Conservation (phyloP, 2,797 vertebrate genomes). For the Caiman crocodilus region DNA sequence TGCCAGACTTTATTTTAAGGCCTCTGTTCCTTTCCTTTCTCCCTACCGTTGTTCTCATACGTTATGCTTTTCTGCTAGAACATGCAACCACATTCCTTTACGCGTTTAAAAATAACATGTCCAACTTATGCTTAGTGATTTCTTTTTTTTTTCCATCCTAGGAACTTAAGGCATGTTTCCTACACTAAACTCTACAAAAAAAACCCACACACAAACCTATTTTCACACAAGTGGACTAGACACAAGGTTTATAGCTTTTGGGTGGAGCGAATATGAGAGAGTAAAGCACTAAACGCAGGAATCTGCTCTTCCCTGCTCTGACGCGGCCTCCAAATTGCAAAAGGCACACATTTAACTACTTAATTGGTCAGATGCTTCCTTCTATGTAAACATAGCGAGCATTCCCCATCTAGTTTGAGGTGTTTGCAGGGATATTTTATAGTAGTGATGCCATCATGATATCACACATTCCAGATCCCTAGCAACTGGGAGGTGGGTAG, state of each 20-base stretch:
- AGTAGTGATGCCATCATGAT: not conserved
- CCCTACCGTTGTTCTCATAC: not conserved
- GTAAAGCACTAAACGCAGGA: not conserved
- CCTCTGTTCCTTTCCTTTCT: not conserved
- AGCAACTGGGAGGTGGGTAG: not conserved
- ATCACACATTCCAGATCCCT: not conserved
- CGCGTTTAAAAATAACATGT: fast-evolving
- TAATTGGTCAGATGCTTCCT: not conserved
- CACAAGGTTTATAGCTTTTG: slow-evolving; percentile 27
- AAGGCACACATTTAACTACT: not conserved
- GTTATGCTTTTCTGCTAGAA: not conserved
- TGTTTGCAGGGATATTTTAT: not conserved
- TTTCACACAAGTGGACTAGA: slow-evolving; percentile 15
- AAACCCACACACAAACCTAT: not conserved
- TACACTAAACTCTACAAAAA: not conserved
- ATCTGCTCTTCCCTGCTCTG: not conserved
- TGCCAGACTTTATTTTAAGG: not conserved
- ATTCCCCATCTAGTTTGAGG: not conserved
- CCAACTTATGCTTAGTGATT: not conserved
- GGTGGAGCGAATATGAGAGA: not conserved
- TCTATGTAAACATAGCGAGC: not conserved
- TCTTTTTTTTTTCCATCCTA: not conserved
- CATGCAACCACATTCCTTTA: not conserved
- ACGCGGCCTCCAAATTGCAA: not conserved
- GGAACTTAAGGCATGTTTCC: not conserved